A percentile compares a stretch with the other conserved stretches of the same genome.
Conservation (phyloP, 2,797 vertebrate genomes). For the Gorsachius magnificus region DNA sequence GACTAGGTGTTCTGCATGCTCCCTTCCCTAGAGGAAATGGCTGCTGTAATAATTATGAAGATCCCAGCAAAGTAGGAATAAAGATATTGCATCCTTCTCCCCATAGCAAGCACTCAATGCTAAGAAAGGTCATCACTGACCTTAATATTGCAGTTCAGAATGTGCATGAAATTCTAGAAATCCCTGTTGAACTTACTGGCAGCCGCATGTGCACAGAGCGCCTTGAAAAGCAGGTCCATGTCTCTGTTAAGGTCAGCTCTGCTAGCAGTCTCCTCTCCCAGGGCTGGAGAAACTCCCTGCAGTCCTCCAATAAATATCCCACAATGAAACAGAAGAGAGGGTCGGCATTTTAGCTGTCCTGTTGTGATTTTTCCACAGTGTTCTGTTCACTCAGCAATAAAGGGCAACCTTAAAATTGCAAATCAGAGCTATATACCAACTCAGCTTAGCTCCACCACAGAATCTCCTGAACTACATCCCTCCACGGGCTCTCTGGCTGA, state of each 20-base stretch:
- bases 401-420: not conserved
- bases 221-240: not conserved
- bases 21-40: not conserved
- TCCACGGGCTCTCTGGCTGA: not conserved
- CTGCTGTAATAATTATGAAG: not conserved
- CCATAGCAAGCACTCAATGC: not conserved
- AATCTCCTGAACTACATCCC: not conserved
- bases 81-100: not conserved
- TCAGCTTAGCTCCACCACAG: not conserved
- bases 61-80: not conserved
- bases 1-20: not conserved
- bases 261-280: not conserved
- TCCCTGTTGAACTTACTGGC: not conserved
- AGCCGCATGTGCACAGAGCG: not conserved
- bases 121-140: not conserved
- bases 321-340: not conserved
- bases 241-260: not conserved
- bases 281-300: not conserved
- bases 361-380: not conserved
- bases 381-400: not conserved
- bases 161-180: not conserved
- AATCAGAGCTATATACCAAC: not conserved
- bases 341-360: fast-evolving
- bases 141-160: not conserved
- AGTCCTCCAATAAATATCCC: not conserved